phyloP scores from a whole-genome alignment of 2,113 vertebrate genomes.

The Brachypteracias leptosomus region DNA sequence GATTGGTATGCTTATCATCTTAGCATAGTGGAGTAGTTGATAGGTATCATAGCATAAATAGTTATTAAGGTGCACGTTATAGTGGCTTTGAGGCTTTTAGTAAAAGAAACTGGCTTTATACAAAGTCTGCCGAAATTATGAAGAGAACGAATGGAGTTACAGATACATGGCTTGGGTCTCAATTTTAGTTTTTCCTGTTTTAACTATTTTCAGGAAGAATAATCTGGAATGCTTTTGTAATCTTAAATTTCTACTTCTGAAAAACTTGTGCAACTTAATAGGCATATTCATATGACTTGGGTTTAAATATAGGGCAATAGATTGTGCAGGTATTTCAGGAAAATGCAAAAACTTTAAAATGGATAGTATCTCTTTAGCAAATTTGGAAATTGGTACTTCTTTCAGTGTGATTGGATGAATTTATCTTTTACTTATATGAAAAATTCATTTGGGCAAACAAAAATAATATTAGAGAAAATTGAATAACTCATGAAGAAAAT shows the following conservation, averaged over 20 bases:
- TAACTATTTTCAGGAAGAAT: background rate
- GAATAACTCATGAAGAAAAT: background rate
- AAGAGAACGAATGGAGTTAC: background rate
- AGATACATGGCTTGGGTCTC: background rate
- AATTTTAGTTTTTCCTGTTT: background rate
- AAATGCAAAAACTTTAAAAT: background rate
- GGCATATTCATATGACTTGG: background rate
- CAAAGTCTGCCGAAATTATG: background rate
- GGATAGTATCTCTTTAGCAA: background rate
- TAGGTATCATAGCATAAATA: background rate
- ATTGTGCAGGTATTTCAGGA: background rate
- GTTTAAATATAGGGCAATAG: background rate
- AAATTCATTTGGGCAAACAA: background rate
- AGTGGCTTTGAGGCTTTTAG: background rate
- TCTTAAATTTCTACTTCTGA: background rate
- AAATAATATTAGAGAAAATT: background rate
- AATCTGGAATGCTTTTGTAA: background rate
- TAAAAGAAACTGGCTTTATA: background rate
- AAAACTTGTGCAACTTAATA: background rate
- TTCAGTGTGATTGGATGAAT: background rate
- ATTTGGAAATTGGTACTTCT: background rate
- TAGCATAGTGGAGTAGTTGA: background rate
- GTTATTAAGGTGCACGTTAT: background rate
- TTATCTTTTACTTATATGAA: background rate
- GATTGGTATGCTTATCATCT: too few species aligned